These are phyloP conservation scores for Diarsia dahlii DNA, from an alignment of 2,888 invertebrate species.

Conservation along the genomic window DNA sequence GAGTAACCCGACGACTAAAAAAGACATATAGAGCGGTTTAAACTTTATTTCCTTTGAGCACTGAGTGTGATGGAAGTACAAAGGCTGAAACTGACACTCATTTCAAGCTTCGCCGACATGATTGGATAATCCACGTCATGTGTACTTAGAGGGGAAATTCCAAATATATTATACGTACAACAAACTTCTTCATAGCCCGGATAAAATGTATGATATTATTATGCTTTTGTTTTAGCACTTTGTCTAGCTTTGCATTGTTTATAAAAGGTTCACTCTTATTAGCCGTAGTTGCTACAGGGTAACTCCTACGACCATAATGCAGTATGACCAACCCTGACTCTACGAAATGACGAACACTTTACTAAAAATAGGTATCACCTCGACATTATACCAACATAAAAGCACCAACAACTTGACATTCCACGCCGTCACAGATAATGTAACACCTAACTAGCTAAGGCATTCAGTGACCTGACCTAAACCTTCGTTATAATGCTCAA, in stretches of 20 bases:
- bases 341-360: constrained; percentile 35
- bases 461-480: constrained; percentile 52
- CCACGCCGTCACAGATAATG: constrained; percentile 66
- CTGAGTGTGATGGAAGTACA: constrained; percentile 53
- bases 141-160: constrained; percentile 45
- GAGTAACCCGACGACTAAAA: constrained; percentile 42
- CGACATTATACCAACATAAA: constrained; percentile 67
- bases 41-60: constrained; percentile 63
- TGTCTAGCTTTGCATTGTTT: constrained; percentile 19
- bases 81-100: constrained; percentile 59
- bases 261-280: constrained; percentile 24
- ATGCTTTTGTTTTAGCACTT: constrained; percentile 18
- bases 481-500: constrained; percentile 47
- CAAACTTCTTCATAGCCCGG: constrained; percentile 38
- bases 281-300: constrained; percentile 10
- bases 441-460: constrained; percentile 62
- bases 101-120: constrained; percentile 46
- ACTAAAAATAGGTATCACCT: constrained; percentile 69
- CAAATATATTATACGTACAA: constrained; percentile 39
- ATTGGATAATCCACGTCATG: constrained; percentile 52
- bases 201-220: constrained; percentile 23
- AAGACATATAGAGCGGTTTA: constrained; percentile 46
- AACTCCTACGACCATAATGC: constrained; percentile 48
- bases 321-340: constrained; percentile 44
- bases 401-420: constrained; percentile 71